Base-by-base conservation (phyloP, 2,888 invertebrate genomes). In the Eupithecia inturbata region DNA sequence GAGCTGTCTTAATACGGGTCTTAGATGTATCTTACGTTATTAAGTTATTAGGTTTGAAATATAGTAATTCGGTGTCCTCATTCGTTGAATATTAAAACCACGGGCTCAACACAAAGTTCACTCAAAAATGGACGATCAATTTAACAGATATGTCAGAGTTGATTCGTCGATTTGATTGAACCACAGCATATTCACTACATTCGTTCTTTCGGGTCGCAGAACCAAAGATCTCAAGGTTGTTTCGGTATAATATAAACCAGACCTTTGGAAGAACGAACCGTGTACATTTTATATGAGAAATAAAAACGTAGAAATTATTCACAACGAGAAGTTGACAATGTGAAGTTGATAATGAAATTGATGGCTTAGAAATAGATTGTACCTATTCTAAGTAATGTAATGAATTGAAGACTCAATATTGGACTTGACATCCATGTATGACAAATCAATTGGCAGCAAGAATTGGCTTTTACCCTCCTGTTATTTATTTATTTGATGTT, bases 361-460 rank as follows among this genome's bases (percentile, higher is more conserved):
- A 45, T 45, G 19, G 45, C 19, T 19, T 45, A 19, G 45, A n/a
- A 49, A n/a, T 49, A n/a, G 49, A n/a, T n/a, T n/a, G n/a, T n/a
- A n/a, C n/a, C n/a, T n/a, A n/a, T n/a, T n/a, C n/a, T n/a, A n/a
- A n/a, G n/a, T n/a, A n/a, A n/a, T n/a, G n/a, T n/a, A n/a, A n/a
- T 36, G 36, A 36, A 36, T 36, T 36, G 0, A 36, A 57, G 63
- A 36, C 36, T 39, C 39, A 14, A 39, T 22, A 7, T 12, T 66
- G 39, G 26, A 16, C 22, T 64, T 66, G 36, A 22, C 66, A 66
- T 66, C 39, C 66, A 64, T 31, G 31, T 66, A 14, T 39, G 9
- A 66, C 22, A 26, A 66, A 66, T 66, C 22, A 66, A 66, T 31
- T 69, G 28, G 69, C 62, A 70, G n/a, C n/a, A n/a, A 36, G 14